Evolutionary conservation across 2,797 vertebrate genomes (phyloP), one percentile per base, ranked within the genome.

Genomic region (Schizopygopsis pylzovi): DNA sequence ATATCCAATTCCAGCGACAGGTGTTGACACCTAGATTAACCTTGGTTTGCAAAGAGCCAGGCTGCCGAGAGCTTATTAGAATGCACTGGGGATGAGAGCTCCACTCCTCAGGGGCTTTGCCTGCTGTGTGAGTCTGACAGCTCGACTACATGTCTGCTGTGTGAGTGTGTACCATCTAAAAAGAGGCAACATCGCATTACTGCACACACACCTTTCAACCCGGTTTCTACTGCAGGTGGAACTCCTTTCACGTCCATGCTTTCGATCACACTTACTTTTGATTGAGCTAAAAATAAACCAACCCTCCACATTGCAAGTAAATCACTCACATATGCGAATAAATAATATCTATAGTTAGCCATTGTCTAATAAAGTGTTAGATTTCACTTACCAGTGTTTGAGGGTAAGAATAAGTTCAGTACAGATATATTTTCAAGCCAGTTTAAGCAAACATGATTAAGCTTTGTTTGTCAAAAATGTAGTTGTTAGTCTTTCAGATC

Each of bases 21-120:
- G 93, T 88, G 94, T 92, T 96, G 96, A 96, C 96, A 96, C 96
- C 96, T 95, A 97, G 96, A 97, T 97, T 97, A 98, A 98, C 96
- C 97, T 96, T 94, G 94, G 93, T 90, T 87, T 90, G 94, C 93
- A 90, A 91, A 95, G 94, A 94, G 93, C 93, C 92, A 76, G 76
- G 63, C 93, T 92, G 93, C 91, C 90, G 92, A 93, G 92, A 90
- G 91, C 95, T 97, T 93, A 96, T 97, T 96, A 95, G 94, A 92
- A 97, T 97, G 95, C 95, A 90, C 87, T 87, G 84, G 65, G 85
- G 87, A 89, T 83, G 86, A 89, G 90, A 79, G 84, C 85, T 65
- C 73, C 82, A 87, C 91, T 92, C 93, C 92, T 92, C 89, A 78
- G 71, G 89, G 90, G 91, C 86, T 90, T 90, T 88, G 85, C 90